Evolutionary conservation across 2,888 invertebrate genomes (phyloP), one percentile per base, ranked within the genome.

Genomic region (Lasius fuliginosus): DNA sequence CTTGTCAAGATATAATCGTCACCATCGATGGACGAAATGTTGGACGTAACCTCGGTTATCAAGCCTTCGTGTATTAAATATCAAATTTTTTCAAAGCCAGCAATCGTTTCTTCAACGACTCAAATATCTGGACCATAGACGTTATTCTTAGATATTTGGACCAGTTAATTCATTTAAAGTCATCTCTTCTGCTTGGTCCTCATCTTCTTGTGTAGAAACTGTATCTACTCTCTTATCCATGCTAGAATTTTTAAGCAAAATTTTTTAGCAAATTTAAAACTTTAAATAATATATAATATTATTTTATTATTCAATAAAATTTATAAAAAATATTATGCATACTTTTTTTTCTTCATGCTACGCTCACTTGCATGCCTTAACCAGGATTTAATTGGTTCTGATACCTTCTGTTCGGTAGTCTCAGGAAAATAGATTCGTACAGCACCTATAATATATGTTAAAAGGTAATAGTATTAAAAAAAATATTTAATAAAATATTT

Each of bases 391-490:
- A 56, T 56, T 23, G 23, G n/a, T 56, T 56, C 23, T 56, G 56
- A 56, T 6, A 56, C 9, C 5, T 56, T 56, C 9, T 23, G 23
- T 56, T 56, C 23, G 8, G 56, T 56, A 56, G 56, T n/a, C 3
- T 56, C 56, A 3, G 23, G 56, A 0, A 56, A 56, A 23, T 23
- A 23, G 9, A 56, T 56, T 56, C 56, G 56, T 56, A 56, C 56
- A 23, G 56, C 56, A 56, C 56, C 23, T 56, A 56, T 56, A 56
- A 56, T 18, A 53, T 53, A 53, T n/a, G n/a, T n/a, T 56, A 56
- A 56, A 3, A n/a, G 2, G 0, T 56, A 56, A 56, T 2, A n/a
- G 8, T 53, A 53, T 53, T 53, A n/a, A 53, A n/a, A 6, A 6
- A n/a, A 9, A 53, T 53, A 53, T 53, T 53, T 53, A 53, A 5